Base-by-base conservation (phyloP, 2,888 invertebrate species). In the Monopis laevigella region DNA sequence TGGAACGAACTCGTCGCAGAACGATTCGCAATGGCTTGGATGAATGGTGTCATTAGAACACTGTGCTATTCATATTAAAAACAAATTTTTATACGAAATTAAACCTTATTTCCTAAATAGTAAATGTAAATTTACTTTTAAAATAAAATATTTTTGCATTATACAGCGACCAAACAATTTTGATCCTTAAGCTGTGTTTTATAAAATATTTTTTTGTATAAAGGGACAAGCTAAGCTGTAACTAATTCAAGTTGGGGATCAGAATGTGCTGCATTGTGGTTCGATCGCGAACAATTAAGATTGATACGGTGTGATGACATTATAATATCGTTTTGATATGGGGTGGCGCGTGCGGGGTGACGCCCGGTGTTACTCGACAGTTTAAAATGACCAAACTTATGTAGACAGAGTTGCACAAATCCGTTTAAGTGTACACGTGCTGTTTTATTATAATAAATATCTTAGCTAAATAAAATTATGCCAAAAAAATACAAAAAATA, bases 251-350 rank as follows among this genome's bases (percentile, higher is more conserved):
- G 19, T 10, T n/a, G 28, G 42, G 36, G 36, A 30, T 35, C 27
- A 17, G 26, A 43, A 43, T 40, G 40, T 40, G 41, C 27, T 16
- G 40, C 35, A 24, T 39, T 34, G 45, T 38, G 45, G 40, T 48
- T 65, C 65, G 65, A 62, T 62, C 59, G 58, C 62, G 56, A 51
- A 51, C 69, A 59, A 68, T 68, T 67, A 63, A 57, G 58, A 61
- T 65, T 62, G 69, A 68, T 62, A 58, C 66, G 68, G 60, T 58
- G 63, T 62, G 69, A 70, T 68, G 70, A 68, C 61, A 59, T 65
- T 65, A 68, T 67, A 63, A 67, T 68, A 59, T 56, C 55, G 56
- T 59, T 62, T 57, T 50, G 61, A 65, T 61, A 54, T 49, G 60
- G 58, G 58, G 52, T 49, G n/a, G 53, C 48, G 51, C 39, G 42